Percentiles rank a stretch among this genome's conserved stretches.
Evolutionary conservation across 2,888 invertebrate species (phyloP).

Genomic region (Microctonus brassicae): DNA sequence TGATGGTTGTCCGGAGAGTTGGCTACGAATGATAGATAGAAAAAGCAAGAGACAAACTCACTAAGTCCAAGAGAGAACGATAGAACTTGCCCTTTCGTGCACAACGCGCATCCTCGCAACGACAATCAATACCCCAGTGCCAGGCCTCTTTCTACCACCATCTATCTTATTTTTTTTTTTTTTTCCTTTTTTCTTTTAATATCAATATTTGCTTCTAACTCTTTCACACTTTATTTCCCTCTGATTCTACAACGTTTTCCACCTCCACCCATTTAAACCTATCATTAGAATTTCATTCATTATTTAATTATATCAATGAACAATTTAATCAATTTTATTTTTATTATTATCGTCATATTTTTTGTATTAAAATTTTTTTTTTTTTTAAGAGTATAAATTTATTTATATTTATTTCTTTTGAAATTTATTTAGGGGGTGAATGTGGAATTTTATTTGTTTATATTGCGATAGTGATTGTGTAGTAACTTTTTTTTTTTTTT

Average conservation of each 20-base stretch:
- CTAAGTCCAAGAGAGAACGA: conserved; percentile 28
- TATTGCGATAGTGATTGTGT: neutral
- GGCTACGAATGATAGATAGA: conserved; percentile 5
- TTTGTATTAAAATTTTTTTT: too few species aligned
- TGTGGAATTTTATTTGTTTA: too few species aligned
- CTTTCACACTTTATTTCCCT: conserved; percentile 14
- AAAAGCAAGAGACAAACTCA: neutral
- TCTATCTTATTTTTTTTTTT: conserved; percentile 14
- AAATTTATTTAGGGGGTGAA: too few species aligned
- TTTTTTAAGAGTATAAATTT: too few species aligned
- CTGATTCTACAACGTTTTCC: conserved; percentile 12
- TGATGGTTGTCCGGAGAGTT: neutral
- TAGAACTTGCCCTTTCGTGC: conserved; percentile 27
- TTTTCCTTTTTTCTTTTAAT: conserved; percentile 25
- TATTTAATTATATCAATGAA: neutral
- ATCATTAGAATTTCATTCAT: conserved; percentile 22
- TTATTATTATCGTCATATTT: too few species aligned
- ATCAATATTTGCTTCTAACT: conserved; percentile 35
- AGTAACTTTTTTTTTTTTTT: neutral
- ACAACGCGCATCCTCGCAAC: conserved; percentile 55
- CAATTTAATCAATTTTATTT: too few species aligned
- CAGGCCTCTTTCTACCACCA: conserved; percentile 30
- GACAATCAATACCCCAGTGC: conserved; percentile 67
- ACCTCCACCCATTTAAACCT: too few species aligned
- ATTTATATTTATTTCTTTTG: too few species aligned